Conservation (phyloP, 2,888 invertebrate genomes). For the Rhamphomyia laevipes region DNA sequence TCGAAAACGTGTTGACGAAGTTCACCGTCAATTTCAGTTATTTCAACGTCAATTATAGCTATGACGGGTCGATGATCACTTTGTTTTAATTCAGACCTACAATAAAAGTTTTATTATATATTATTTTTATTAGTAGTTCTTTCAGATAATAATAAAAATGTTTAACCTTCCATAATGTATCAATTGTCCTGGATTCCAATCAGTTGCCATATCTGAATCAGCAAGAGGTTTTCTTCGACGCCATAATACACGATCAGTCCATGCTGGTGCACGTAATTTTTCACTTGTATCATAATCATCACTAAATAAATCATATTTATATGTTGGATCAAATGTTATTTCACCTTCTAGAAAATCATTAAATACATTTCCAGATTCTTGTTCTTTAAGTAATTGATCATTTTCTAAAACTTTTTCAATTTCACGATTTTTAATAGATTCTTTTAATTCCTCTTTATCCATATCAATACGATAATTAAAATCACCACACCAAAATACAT, state of each 20-base stretch:
- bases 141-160: neutral
- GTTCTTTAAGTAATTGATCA: conserved; percentile 80
- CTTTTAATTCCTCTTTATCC: conserved; percentile 87
- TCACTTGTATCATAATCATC: conserved; percentile 99
- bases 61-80: conserved; percentile 96
- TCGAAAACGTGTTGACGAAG: conserved; percentile 71
- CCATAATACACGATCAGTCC: conserved; percentile 98
- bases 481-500: conserved; percentile 99
- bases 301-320: conserved; percentile 97
- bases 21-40: conserved; percentile 64
- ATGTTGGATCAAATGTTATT: conserved; percentile 88
- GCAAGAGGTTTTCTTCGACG: conserved; percentile 63
- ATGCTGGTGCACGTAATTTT: conserved; percentile 92
- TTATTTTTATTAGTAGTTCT: neutral
- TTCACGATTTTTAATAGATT: conserved; percentile 51
- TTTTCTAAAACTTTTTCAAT: conserved; percentile 66
- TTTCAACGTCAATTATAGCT: conserved; percentile 79
- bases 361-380: conserved; percentile 73
- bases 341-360: conserved; percentile 88
- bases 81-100: conserved; percentile 82
- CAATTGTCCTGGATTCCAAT: conserved; percentile 67
- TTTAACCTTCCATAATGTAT: conserved; percentile 67
- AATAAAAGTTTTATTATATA: neutral
- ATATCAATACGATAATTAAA: conserved; percentile 97
- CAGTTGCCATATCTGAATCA: conserved; percentile 50